Evolutionary conservation across 2,888 invertebrate genomes (phyloP).

Genomic region (Phrixothrix hirtus): DNA sequence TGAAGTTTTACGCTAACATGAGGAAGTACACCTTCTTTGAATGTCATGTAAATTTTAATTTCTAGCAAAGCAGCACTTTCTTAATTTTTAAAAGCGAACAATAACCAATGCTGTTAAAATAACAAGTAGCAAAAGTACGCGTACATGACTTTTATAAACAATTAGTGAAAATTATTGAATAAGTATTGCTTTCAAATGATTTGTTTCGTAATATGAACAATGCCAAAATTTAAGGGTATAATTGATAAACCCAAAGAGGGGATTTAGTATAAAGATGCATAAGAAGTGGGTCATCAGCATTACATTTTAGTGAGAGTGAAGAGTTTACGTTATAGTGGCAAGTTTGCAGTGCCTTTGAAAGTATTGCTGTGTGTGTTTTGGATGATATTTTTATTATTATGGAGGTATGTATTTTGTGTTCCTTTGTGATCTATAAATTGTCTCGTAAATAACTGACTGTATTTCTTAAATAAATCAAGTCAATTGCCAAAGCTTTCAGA

Average conservation of each 20-base stretch:
- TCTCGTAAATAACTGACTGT: background rate
- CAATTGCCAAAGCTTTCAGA: no score
- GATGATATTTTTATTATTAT: constrained; percentile 34
- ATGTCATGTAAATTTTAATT: no score
- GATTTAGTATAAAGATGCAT: constrained; percentile 40
- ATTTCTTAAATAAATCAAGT: no score
- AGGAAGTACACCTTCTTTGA: no score
- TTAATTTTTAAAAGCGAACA: no score
- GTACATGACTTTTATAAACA: no score
- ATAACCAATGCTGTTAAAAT: no score
- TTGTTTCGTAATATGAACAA: background rate
- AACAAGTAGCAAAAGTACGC: no score
- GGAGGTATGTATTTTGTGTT: constrained; percentile 40
- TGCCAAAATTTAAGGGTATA: constrained; percentile 8
- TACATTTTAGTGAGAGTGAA: constrained; percentile 50
- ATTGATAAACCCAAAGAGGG: constrained; percentile 37
- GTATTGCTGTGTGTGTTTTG: constrained; percentile 38
- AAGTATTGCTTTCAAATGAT: constrained; percentile 13
- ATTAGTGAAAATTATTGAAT: constrained; percentile 17
- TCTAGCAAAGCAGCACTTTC: no score
- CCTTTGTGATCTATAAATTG: background rate
- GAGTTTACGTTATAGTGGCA: constrained; percentile 36
- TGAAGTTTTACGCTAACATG: no score
- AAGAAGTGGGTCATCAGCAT: constrained; percentile 46
- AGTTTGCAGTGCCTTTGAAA: constrained; percentile 36